Conservation (phyloP, 2,888 invertebrate species). For the Himalopsyche anomala region DNA sequence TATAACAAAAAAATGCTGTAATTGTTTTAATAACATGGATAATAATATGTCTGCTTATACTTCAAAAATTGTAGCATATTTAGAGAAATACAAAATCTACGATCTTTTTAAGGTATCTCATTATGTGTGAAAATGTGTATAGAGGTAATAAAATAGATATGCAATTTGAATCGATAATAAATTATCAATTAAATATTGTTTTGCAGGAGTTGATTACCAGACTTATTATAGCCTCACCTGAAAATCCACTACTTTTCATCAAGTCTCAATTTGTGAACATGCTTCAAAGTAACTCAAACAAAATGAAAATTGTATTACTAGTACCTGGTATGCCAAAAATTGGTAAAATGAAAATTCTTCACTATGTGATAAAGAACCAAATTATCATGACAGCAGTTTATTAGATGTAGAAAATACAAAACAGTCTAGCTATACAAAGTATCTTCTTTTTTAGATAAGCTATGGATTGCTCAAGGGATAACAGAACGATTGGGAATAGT, state of each 20-base stretch:
- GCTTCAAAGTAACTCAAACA: background rate
- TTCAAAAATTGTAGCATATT: constrained; percentile 77
- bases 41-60: constrained; percentile 58
- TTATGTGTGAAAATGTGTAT: too few relatives aligned
- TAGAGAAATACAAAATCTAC: constrained; percentile 81
- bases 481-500: background rate
- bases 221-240: background rate
- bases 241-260: background rate
- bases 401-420: too few relatives aligned
- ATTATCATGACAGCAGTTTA: too few relatives aligned
- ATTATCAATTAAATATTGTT: background rate
- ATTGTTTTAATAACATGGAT: background rate
- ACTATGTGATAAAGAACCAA: too few relatives aligned
- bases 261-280: background rate
- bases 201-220: constrained; percentile 9
- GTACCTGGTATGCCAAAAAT: background rate
- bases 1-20: too few relatives aligned
- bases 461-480: background rate
- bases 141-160: background rate
- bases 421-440: too few relatives aligned
- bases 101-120: constrained; percentile 79
- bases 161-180: too few relatives aligned
- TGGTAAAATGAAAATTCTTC: background rate
- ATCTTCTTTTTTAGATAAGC: background rate
- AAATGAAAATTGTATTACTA: background rate